phyloP scores from a whole-genome alignment of 2,797 vertebrate species.

The Vultur gryphus region DNA sequence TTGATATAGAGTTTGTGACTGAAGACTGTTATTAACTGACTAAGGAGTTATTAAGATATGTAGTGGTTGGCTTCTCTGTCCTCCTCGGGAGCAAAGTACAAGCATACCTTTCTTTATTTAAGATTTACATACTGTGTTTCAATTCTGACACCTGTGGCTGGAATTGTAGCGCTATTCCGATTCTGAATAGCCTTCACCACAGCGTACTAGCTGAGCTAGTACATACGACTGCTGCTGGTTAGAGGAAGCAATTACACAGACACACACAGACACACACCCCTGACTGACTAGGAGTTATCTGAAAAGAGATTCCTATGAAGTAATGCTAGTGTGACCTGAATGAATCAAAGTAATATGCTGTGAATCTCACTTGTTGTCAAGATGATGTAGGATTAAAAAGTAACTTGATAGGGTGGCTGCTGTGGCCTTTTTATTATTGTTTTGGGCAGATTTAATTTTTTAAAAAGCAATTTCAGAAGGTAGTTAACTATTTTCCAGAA shows the following conservation, averaged over 20 bases:
- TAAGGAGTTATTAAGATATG: background rate
- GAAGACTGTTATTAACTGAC: background rate
- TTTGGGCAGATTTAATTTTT: background rate
- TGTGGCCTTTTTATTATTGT: background rate
- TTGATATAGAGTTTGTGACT: background rate
- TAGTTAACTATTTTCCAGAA: background rate
- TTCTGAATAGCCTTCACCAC: background rate
- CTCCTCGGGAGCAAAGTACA: background rate
- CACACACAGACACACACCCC: too few species aligned
- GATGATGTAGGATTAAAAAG: background rate
- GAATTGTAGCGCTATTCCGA: background rate
- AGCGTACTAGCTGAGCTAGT: background rate
- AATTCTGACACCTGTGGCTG: background rate
- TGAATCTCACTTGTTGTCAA: background rate
- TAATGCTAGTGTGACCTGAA: background rate
- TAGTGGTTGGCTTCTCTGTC: background rate
- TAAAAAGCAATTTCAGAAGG: background rate
- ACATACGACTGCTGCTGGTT: background rate
- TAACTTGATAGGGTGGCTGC: background rate
- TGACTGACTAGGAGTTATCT: accelerated
- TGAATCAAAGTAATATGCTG: background rate
- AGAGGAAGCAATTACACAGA: background rate
- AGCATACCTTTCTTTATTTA: background rate
- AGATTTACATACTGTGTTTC: background rate
- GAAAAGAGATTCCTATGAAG: background rate